phyloP scores from a whole-genome alignment of 2,113 vertebrate genomes.

The Hymenochirus boettgeri region DNA sequence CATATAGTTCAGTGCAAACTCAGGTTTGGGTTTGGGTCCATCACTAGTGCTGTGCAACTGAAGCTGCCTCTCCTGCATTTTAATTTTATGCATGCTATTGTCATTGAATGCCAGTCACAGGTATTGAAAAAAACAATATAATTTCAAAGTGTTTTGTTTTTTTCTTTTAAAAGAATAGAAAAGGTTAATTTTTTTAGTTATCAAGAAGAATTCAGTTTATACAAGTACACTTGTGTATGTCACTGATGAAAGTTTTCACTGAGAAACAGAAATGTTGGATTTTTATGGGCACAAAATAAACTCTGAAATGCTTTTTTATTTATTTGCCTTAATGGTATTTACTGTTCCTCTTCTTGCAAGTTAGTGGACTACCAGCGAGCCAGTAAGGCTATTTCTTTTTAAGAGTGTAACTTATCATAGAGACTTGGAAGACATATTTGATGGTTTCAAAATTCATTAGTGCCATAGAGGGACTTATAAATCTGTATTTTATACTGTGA shows the following conservation, averaged over 20 bases:
- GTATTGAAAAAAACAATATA: no score
- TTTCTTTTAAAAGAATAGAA: no score
- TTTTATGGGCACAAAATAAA: not conserved
- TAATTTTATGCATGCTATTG: no score
- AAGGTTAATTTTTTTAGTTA: no score
- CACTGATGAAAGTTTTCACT: not conserved
- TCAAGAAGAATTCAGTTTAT: not conserved
- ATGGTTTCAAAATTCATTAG: constrained; percentile 3
- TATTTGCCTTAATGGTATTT: constrained; percentile 1
- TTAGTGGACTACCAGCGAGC: not conserved
- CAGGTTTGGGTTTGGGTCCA: no score
- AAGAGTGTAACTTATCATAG: constrained; percentile 1
- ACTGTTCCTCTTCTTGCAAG: constrained; percentile 1
- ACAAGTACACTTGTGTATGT: not conserved
- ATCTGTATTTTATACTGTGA: constrained; percentile 1
- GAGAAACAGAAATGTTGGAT: not conserved
- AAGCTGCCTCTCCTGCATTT: no score
- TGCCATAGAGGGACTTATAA: not conserved
- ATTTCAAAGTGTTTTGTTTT: no score
- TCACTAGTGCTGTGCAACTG: no score
- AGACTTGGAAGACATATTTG: constrained; percentile 1
- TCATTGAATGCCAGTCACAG: no score
- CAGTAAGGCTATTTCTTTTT: constrained; percentile 1
- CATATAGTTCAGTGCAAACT: no score
- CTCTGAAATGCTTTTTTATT: not conserved